These are phyloP conservation scores for Pteruthius melanotis DNA, from an alignment of 2,113 vertebrate species.

Conservation along the genomic window DNA sequence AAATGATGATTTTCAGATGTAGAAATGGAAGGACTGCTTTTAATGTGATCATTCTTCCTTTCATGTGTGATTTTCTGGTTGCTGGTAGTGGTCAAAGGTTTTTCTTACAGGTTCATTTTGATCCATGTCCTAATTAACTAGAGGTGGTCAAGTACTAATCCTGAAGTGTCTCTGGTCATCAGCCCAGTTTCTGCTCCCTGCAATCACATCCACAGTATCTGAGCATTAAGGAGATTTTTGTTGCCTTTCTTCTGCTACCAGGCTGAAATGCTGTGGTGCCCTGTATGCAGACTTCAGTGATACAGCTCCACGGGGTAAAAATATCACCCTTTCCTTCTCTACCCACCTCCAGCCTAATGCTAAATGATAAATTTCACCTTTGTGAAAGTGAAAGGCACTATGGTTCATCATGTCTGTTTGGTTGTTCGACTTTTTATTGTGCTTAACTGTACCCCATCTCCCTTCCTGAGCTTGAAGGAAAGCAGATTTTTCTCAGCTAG, in stretches of 20 bases:
- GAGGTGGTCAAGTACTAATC: neutral
- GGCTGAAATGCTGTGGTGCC: neutral
- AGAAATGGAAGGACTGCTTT: neutral
- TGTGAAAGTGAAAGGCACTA: neutral
- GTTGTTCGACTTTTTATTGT: neutral
- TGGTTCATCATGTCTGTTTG: neutral
- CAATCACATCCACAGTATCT: neutral
- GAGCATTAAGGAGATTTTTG: neutral
- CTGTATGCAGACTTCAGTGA: neutral
- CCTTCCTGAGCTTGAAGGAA: neutral
- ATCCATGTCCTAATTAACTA: neutral
- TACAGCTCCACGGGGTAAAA: neutral
- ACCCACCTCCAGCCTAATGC: neutral
- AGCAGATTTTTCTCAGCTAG: neutral
- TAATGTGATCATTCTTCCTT: neutral
- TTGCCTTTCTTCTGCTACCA: neutral
- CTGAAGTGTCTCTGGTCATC: neutral
- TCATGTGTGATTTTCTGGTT: neutral
- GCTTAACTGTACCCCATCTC: rapidly evolving
- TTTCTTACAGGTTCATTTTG: neutral
- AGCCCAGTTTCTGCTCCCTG: neutral
- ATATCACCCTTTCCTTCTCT: neutral
- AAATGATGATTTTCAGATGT: neutral
- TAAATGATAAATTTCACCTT: neutral
- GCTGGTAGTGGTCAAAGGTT: neutral